Conservation (phyloP, 2,797 vertebrate species). For the Thunnus albacares region DNA sequence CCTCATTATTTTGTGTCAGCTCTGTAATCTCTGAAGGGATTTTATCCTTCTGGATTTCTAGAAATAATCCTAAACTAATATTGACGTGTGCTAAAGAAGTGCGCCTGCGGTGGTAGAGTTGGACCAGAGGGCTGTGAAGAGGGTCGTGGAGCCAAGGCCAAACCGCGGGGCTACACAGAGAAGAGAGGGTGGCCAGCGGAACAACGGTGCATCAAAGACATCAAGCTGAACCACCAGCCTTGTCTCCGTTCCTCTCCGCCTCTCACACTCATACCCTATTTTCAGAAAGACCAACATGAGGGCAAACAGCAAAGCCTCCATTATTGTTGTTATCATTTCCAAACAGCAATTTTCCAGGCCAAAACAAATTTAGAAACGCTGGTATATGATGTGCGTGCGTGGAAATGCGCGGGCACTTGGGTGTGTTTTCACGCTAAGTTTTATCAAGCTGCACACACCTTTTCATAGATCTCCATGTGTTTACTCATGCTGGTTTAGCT, state of each 20-base stretch:
- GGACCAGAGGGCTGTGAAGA: slow-evolving; percentile 71
- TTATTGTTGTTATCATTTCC: slow-evolving; percentile 77
- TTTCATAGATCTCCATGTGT: slow-evolving; percentile 62
- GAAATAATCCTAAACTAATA: slow-evolving; percentile 87
- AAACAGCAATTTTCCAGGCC: slow-evolving; percentile 65
- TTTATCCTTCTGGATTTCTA: slow-evolving; percentile 79
- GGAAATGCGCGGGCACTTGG: slow-evolving; percentile 21
- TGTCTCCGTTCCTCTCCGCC: slow-evolving; percentile 54
- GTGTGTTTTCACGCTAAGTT: slow-evolving; percentile 32
- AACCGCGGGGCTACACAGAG: slow-evolving; percentile 69
- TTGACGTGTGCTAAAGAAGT: slow-evolving; percentile 86
- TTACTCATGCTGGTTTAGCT: slow-evolving; percentile 54
- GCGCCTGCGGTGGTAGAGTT: slow-evolving; percentile 75
- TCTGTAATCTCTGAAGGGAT: slow-evolving; percentile 78
- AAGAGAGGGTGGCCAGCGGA: slow-evolving; percentile 71
- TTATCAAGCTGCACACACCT: slow-evolving; percentile 38
- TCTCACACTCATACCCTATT: slow-evolving; percentile 70
- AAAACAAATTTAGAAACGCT: slow-evolving; percentile 46
- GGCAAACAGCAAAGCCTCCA: slow-evolving; percentile 68
- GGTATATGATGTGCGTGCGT: slow-evolving; percentile 28
- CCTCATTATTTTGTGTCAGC: slow-evolving; percentile 81
- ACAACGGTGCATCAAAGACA: slow-evolving; percentile 80
- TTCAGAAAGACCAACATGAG: slow-evolving; percentile 77
- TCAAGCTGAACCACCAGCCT: slow-evolving; percentile 65
- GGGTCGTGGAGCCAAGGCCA: slow-evolving; percentile 73